Base-by-base conservation (phyloP, 2,113 vertebrate genomes). In the Macheiramphus alcinus region DNA sequence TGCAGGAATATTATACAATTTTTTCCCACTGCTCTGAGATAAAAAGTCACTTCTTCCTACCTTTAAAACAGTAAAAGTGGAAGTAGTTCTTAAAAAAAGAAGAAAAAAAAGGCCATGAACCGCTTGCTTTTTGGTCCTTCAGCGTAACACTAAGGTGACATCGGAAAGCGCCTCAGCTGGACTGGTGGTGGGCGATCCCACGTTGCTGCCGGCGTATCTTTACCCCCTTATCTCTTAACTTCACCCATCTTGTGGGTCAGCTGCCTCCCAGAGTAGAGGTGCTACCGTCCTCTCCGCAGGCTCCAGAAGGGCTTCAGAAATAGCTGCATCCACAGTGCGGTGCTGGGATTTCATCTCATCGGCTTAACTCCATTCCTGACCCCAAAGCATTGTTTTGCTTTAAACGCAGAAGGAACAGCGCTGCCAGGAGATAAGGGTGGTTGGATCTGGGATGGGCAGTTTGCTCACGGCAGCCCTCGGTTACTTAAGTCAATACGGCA, bases 181-280 rank as follows among this genome's bases (percentile, higher is more conserved):
- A 73, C 48, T 6, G 0, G 29, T 0, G 2, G 16, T 0, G 3
- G 47, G 52, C 1, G 9, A 75, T 72, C 34, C 71, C 0, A 1
- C 1, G 3, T 55, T n/a, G 75, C 81, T 32, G 26, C 58, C 55
- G 63, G 13, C 1, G 3, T 34, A 27, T 80, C 90, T 87, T 48
- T 65, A 22, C 40, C 7, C 2, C 0, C 36, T 68, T 29, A 7
- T 62, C 80, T 76, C 75, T 25, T 32, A 48, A n/a, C 17, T 53
- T 92, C 82, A 86, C 34, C 71, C 83, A 47, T 36, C 55, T 47
- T 8, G 32, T 42, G 80, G 67, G 75, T 5, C 47, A 73, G 5
- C 79, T 78, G 59, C 4, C 3, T 23, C 34, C 40, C 45, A 10
- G 59, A 31, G 80, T 62, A 52, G 21, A 9, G 1, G 16, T 6